These are phyloP conservation scores for Andricus quercusramuli DNA, from an alignment of 2,888 invertebrate species.

Conservation along the genomic window DNA sequence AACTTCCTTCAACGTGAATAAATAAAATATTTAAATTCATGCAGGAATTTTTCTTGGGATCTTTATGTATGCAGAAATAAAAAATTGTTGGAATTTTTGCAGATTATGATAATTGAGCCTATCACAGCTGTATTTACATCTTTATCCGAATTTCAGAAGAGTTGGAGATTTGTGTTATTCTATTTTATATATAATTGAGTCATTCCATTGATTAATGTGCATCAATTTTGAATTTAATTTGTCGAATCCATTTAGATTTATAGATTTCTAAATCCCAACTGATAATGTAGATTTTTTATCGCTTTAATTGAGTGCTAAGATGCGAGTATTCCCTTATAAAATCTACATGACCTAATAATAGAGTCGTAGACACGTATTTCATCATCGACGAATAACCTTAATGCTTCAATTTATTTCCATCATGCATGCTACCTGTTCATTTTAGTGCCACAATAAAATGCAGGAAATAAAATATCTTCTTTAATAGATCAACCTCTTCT, in stretches of 20 bases:
- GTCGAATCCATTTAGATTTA: not conserved
- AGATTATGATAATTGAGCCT: not conserved
- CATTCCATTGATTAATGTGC: not conserved
- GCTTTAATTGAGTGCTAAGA: not conserved
- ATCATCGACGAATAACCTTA: not conserved
- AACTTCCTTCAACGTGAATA: no score
- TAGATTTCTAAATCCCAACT: not conserved
- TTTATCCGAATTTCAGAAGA: not conserved
- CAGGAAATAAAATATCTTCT: not conserved
- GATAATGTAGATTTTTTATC: not conserved
- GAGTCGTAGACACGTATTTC: not conserved
- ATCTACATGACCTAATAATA: not conserved
- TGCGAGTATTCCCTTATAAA: not conserved
- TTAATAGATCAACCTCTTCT: conserved; percentile 5
- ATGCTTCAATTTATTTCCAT: conserved; percentile 3
- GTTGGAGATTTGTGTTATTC: no score
- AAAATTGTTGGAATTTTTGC: not conserved
- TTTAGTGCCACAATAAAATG: not conserved
- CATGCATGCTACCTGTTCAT: conserved; percentile 7
- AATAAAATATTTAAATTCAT: no score
- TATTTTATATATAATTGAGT: no score
- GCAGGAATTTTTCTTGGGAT: not conserved
- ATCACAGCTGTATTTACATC: not conserved
- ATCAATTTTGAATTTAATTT: not conserved
- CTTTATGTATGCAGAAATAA: not conserved